Evolutionary conservation across 2,113 vertebrate species (phyloP).

Genomic region (Myocastor coypus): DNA sequence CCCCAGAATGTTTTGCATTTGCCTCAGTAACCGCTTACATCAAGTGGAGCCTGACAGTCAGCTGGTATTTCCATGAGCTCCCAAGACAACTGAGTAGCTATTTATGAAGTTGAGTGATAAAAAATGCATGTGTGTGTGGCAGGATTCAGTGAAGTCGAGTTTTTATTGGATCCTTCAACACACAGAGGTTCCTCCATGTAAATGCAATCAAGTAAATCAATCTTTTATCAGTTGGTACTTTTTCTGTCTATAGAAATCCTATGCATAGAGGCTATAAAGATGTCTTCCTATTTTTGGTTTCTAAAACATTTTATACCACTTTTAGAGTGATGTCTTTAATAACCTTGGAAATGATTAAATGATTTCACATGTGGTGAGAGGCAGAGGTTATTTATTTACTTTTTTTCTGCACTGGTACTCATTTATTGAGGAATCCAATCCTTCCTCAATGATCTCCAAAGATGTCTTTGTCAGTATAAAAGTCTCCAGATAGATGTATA

Average conservation of each 20-base stretch:
- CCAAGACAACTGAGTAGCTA: not conserved
- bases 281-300: not conserved
- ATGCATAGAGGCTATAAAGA: not conserved
- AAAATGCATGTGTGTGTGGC: not conserved
- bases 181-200: conserved; percentile 34
- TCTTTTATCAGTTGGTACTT: not conserved
- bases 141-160: not conserved
- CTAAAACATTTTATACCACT: not conserved
- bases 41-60: not conserved
- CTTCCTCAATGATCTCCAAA: not conserved
- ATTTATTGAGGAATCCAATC: not conserved
- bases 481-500: not conserved
- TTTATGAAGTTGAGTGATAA: not conserved
- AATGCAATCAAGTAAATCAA: not conserved
- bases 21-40: not conserved
- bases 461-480: not conserved
- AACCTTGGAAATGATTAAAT: conserved; percentile 26
- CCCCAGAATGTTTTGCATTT: not conserved
- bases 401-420: not conserved
- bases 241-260: not conserved
- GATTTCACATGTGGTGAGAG: not conserved
- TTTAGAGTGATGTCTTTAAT: not conserved
- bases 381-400: not conserved
- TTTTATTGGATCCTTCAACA: not conserved
- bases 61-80: not conserved